These are phyloP conservation scores for Mamestra brassicae DNA, from an alignment of 2,888 invertebrate genomes.

Conservation along the genomic window DNA sequence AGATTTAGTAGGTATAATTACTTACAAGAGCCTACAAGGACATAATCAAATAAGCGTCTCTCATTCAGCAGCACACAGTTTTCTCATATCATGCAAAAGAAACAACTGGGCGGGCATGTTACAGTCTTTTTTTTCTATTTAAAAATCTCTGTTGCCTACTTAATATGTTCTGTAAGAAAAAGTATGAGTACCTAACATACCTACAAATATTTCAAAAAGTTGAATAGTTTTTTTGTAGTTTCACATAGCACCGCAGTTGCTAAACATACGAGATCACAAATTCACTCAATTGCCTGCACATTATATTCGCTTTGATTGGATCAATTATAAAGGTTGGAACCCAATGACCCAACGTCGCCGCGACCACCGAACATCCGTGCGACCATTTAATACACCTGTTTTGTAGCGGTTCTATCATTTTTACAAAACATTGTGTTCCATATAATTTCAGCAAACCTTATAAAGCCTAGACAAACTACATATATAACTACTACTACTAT, in stretches of 20 bases:
- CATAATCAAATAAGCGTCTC: neutral
- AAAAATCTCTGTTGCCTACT: too few species aligned
- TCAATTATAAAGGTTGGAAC: conserved; percentile 51
- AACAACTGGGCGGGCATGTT: neutral
- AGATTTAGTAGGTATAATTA: neutral
- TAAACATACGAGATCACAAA: conserved; percentile 8
- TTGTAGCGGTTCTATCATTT: conserved; percentile 14
- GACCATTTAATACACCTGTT: conserved; percentile 21
- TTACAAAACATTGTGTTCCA: conserved; percentile 5
- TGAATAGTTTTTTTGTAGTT: neutral
- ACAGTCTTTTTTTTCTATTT: neutral
- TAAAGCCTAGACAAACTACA: conserved; percentile 27
- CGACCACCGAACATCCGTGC: conserved; percentile 27
- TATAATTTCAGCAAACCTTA: conserved; percentile 13
- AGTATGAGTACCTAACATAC: neutral
- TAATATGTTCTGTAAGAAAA: neutral
- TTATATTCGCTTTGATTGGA: conserved; percentile 50
- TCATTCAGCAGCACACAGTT: neutral
- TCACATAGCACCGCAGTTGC: neutral
- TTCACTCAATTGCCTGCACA: conserved; percentile 11
- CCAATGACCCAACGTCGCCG: conserved; percentile 31
- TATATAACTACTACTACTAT: conserved; percentile 31
- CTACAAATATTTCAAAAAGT: neutral
- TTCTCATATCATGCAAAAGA: neutral
- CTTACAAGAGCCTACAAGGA: neutral